Base-by-base conservation (phyloP, 2,113 vertebrate genomes). In the Pachycephala philippinensis region DNA sequence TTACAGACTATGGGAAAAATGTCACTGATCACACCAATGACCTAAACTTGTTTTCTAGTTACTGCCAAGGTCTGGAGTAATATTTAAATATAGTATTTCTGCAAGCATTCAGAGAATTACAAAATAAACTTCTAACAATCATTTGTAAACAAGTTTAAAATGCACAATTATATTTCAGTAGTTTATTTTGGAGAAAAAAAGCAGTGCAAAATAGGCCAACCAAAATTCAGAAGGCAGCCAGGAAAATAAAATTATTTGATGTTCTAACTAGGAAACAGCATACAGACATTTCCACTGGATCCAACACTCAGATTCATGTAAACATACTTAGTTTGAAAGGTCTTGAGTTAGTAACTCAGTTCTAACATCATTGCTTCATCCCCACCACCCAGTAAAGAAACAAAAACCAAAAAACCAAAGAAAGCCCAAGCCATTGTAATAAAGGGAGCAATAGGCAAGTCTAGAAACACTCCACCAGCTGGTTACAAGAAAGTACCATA, bases 141-240 rank as follows among this genome's bases (percentile, higher is more conserved):
- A 70, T 88, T 78, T 87, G 96, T 92, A 93, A 96, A 96, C 97
- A 97, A 93, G 37, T 91, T 87, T 96, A 95, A 95, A 95, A 93
- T 96, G 96, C 93, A 97, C 96, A 89, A 97, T 96, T 97, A 97
- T 95, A 98, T 98, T 97, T 98, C 98, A 98, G 98, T 98, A 98
- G 98, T 98, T 98, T 98, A 98, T 98, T 98, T 95, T 95, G 92
- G 97, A 98, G 97, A 97, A 97, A 97, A 95, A 96, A 98, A 98
- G 98, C 98, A 98, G 98, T 98, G 98, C 97, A 98, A 97, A 98
- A 97, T 94, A 97, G 98, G 97, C 95, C 60, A 94, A 97, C 95
- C 96, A 93, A 96, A 70, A 96, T 87, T 95, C 94, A 98, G 93
- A 97, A 97, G 96, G 97, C 90, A 97, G 96, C 94, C 96, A 97